phyloP scores from a whole-genome alignment of 1,140 invertebrate species.

The Sycophila sp. region DNA sequence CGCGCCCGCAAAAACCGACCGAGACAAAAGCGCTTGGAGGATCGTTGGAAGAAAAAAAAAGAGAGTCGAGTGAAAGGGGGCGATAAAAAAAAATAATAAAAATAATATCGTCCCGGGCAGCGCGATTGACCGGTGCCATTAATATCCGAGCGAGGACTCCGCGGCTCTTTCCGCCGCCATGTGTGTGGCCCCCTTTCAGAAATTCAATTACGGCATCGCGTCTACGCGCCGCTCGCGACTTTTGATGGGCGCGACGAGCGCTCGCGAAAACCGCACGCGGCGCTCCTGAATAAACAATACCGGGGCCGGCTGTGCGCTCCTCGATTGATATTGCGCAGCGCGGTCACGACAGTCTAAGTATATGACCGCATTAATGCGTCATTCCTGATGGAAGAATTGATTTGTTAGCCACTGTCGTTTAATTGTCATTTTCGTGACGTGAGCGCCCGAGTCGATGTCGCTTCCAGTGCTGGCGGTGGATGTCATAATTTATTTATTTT shows the following conservation, averaged over 20 bases:
- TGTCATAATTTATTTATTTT: too few species aligned
- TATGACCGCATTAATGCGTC: too few species aligned
- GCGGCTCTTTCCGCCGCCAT: constrained; percentile 12
- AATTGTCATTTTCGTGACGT: too few species aligned
- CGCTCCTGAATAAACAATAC: constrained; percentile 35
- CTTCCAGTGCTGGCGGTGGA: too few species aligned
- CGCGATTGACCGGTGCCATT: constrained; percentile 10
- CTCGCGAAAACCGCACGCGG: not conserved
- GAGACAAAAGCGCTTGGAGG: too few species aligned
- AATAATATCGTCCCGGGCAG: not conserved
- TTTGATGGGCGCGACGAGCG: constrained; percentile 10
- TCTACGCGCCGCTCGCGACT: not conserved
- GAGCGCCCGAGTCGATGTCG: too few species aligned
- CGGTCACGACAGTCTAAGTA: constrained; percentile 26
- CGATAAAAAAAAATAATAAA: not conserved
- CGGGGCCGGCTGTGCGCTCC: constrained; percentile 10
- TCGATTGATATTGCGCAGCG: constrained; percentile 23
- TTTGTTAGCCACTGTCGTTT: too few species aligned
- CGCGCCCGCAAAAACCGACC: too few species aligned
- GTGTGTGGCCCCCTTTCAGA: constrained; percentile 35
- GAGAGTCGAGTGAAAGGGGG: not conserved
- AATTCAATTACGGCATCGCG: constrained; percentile 33
- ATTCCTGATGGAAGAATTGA: too few species aligned
- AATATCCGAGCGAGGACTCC: constrained; percentile 32
- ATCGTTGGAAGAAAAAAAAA: constrained; percentile 9